Percentiles rank a stretch among this genome's conserved stretches.
These are phyloP conservation scores for Colostygia pectinataria DNA, from an alignment of 2,888 invertebrate species.

Conservation along the genomic window DNA sequence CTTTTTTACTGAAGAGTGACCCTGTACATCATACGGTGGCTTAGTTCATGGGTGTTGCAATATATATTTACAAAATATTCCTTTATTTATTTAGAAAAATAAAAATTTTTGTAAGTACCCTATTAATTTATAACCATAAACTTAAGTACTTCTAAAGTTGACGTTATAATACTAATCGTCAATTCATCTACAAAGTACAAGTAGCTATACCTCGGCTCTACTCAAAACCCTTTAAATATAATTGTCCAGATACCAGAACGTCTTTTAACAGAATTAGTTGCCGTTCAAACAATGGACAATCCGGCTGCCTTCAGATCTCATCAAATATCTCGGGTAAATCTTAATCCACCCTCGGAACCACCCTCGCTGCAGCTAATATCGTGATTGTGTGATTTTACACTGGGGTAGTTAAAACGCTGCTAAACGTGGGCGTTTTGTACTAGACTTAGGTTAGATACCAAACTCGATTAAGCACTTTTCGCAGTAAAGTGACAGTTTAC, in stretches of 20 bases:
- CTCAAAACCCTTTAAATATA: conserved; percentile 29
- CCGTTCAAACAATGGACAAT: conserved; percentile 56
- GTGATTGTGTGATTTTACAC: conserved; percentile 43
- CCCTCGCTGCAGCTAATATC: conserved; percentile 54
- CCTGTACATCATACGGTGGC: too few relatives aligned
- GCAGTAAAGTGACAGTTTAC: too few relatives aligned
- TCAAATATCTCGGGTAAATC: conserved; percentile 73
- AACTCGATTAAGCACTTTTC: neutral
- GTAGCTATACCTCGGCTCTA: neutral
- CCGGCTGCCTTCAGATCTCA: conserved; percentile 57
- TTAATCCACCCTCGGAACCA: conserved; percentile 53
- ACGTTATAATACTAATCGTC: too few relatives aligned
- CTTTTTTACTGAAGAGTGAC: too few relatives aligned
- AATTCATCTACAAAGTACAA: conserved; percentile 15
- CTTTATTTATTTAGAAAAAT: too few relatives aligned
- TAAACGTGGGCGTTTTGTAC: neutral
- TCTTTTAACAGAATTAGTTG: conserved; percentile 47
- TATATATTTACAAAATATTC: too few relatives aligned
- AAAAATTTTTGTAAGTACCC: too few relatives aligned
- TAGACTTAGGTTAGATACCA: too few relatives aligned
- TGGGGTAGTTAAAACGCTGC: conserved; percentile 8
- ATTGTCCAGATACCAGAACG: conserved; percentile 26
- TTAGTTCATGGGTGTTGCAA: too few relatives aligned
- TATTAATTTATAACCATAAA: too few relatives aligned
- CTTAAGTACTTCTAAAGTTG: too few relatives aligned